A percentile compares a stretch with the other conserved stretches of the same genome.
phyloP scores from a whole-genome alignment of 2,888 invertebrate species.

The Caenorhabditis drosophilae region DNA sequence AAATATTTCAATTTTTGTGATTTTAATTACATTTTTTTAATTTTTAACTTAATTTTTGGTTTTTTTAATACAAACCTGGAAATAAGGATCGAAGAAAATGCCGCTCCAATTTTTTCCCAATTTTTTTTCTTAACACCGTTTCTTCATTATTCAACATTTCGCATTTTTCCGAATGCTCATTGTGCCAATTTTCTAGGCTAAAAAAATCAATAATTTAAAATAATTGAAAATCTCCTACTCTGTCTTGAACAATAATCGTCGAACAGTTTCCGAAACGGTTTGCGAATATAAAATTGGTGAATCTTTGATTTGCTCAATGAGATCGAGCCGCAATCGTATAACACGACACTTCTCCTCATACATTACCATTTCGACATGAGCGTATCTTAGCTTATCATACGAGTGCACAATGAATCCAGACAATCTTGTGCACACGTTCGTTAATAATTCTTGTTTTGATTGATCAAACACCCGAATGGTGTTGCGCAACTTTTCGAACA shows the following conservation, averaged over 20 bases:
- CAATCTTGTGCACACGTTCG: constrained; percentile 51
- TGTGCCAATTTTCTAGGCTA: constrained; percentile 53
- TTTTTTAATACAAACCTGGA: too few species aligned
- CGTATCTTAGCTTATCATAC: constrained; percentile 54
- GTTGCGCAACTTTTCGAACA: constrained; percentile 40
- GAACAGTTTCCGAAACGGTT: constrained; percentile 60
- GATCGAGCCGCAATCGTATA: constrained; percentile 45
- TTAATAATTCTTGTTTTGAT: constrained; percentile 59
- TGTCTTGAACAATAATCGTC: constrained; percentile 52
- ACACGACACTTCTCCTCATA: constrained; percentile 58
- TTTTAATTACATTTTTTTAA: neutral
- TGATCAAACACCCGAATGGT: constrained; percentile 47
- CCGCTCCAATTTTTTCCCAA: constrained; percentile 80
- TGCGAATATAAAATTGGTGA: constrained; percentile 59
- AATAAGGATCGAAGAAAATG: constrained; percentile 83
- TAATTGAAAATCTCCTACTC: constrained; percentile 13
- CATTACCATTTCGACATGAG: constrained; percentile 49
- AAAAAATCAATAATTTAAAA: constrained; percentile 13
- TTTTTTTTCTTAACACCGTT: constrained; percentile 80
- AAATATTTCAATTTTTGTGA: neutral
- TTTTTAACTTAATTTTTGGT: too few species aligned
- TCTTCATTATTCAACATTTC: constrained; percentile 81
- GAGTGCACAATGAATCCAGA: constrained; percentile 48
- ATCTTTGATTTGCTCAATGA: constrained; percentile 53
- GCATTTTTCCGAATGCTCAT: constrained; percentile 50